These are phyloP conservation scores for Caenorhabditis brenneri DNA, from an alignment of 1,140 invertebrate genomes.

Conservation along the genomic window DNA sequence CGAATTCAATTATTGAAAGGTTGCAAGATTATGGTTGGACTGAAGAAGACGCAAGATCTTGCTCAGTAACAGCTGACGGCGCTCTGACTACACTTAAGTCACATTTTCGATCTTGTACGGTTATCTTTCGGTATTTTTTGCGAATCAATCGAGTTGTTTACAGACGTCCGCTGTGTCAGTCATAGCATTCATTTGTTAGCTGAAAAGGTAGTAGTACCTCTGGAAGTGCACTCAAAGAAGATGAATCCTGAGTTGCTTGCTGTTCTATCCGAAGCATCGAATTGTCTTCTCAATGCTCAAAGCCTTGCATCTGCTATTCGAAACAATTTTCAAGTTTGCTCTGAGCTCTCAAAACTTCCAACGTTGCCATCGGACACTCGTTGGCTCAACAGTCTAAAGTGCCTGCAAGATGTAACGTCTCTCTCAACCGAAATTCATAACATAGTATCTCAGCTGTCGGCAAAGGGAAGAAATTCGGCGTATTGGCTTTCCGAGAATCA, in stretches of 20 bases:
- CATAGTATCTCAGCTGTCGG: too few relatives aligned
- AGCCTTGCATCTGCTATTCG: neutral
- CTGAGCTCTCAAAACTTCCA: too few relatives aligned
- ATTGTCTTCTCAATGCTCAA: neutral
- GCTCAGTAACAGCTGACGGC: neutral
- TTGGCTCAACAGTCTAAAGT: too few relatives aligned
- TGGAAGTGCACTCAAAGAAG: neutral
- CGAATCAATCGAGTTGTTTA: neutral
- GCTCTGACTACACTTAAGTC: neutral
- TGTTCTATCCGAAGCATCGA: neutral
- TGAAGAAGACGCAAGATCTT: neutral
- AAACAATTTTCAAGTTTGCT: too few relatives aligned
- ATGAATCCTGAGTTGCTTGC: neutral
- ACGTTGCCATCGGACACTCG: too few relatives aligned
- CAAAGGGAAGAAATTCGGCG: too few relatives aligned
- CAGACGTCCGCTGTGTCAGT: neutral
- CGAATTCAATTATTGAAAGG: neutral
- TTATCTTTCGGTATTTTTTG: neutral
- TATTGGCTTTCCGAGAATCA: too few relatives aligned
- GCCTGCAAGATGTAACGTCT: too few relatives aligned
- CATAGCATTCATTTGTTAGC: neutral
- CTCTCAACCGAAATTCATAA: too few relatives aligned
- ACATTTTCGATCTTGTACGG: neutral
- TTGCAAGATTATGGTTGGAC: neutral
- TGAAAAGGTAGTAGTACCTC: neutral